phyloP scores from a whole-genome alignment of 1,140 invertebrate genomes.

The Sitophilus oryzae region DNA sequence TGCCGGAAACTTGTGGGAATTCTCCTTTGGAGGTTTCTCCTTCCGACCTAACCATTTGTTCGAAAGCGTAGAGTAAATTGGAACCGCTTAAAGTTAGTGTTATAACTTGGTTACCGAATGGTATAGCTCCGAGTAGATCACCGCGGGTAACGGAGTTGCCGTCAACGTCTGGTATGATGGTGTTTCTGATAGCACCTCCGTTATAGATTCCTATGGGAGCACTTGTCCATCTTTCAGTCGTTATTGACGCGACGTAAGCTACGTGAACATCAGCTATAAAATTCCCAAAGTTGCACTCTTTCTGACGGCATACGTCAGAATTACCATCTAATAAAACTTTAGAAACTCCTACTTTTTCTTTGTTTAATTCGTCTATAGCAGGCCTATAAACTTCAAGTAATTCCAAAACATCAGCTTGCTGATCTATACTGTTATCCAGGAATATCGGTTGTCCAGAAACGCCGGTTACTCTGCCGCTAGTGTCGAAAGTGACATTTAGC shows the following conservation, averaged over 20 bases:
- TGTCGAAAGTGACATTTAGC: constrained; percentile 66
- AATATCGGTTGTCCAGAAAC: constrained; percentile 78
- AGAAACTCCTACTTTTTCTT: constrained; percentile 56
- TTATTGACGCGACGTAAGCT: constrained; percentile 46
- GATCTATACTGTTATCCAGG: constrained; percentile 56
- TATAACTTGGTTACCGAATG: constrained; percentile 52
- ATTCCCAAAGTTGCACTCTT: constrained; percentile 84
- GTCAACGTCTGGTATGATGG: constrained; percentile 51
- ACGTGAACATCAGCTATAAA: constrained; percentile 70
- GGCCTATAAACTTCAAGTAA: constrained; percentile 58
- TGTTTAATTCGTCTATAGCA: constrained; percentile 51
- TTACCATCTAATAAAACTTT: constrained; percentile 61
- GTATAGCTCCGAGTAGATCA: constrained; percentile 46
- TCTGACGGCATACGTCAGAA: constrained; percentile 61
- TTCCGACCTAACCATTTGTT: constrained; percentile 50
- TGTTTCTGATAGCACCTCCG: constrained; percentile 59
- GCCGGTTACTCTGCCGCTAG: constrained; percentile 60
- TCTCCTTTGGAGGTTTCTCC: constrained; percentile 49
- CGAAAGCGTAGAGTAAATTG: constrained; percentile 47
- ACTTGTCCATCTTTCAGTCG: constrained; percentile 60
- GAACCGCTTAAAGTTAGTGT: constrained; percentile 50
- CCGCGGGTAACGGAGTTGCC: constrained; percentile 51
- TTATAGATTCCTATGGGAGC: constrained; percentile 69
- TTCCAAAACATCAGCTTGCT: constrained; percentile 60
- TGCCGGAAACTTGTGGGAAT: constrained; percentile 57